Evolutionary conservation across 2,888 invertebrate genomes (phyloP), one percentile per base, ranked within the genome.

Genomic region (Diarsia mendica): DNA sequence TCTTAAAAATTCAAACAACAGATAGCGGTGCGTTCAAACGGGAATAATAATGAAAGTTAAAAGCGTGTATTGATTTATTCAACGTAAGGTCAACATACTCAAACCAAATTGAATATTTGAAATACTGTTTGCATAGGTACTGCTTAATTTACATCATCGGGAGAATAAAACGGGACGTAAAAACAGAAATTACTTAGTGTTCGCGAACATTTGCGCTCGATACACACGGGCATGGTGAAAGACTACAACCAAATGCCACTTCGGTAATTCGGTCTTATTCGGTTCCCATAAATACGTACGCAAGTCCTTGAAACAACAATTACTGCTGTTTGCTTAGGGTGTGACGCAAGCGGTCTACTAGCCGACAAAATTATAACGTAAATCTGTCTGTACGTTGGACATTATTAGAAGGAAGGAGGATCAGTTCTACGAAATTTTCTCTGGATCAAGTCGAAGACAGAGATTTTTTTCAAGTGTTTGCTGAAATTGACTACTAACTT

Each of bases 241-340:
- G 87, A 88, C 66, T 85, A 67, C 71, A 77, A 65, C 80, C 87
- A 87, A 83, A 83, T 73, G 81, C 68, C 66, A 61, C 46, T 72
- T 58, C 49, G n/a, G n/a, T n/a, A n/a, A n/a, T n/a, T n/a, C n/a
- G n/a, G n/a, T n/a, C n/a, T n/a, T n/a, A n/a, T n/a, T n/a, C n/a
- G 46, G 74, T 44, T 75, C 78, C 85, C 87, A 82, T 85, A 85
- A 87, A 88, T 77, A 87, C 53, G 76, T 71, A 48, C 66, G 53
- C 70, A n/a, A 77, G 79, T 69, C 88, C 87, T 87, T 87, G 88
- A 74, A 83, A 71, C 68, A 81, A 86, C 86, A 80, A 83, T 83
- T 64, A 82, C 76, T 67, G 51, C 48, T 72, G 75, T 77, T 83
- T 79, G 63, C 72, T 77, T 76, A 73, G 82, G 77, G 75, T 66